Evolutionary conservation across 2,797 vertebrate species (phyloP).

Genomic region (Cirrhinus mrigala): DNA sequence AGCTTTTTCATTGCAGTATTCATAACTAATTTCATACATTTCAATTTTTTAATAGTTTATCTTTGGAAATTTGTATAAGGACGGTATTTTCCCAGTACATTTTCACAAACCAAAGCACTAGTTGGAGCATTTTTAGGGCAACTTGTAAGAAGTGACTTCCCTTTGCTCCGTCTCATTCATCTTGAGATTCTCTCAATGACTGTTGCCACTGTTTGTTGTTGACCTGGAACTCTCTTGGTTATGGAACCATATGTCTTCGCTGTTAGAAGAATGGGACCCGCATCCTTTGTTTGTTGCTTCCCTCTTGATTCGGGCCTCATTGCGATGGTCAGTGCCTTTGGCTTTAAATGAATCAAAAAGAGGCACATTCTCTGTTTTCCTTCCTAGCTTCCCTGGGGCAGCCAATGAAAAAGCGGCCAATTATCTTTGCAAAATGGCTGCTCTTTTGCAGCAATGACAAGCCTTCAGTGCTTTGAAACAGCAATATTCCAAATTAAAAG

Average conservation of each 20-base stretch:
- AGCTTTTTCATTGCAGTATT: background rate
- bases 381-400: slow-evolving; percentile 55
- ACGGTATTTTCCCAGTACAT: background rate
- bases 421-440: slow-evolving; percentile 75
- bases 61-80: background rate
- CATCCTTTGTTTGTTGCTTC: slow-evolving; percentile 29
- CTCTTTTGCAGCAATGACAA: slow-evolving; percentile 64
- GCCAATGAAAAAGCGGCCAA: slow-evolving; percentile 70
- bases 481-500: slow-evolving; percentile 64
- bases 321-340: slow-evolving; percentile 57
- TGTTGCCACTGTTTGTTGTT: background rate
- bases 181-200: background rate
- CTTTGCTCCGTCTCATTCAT: background rate
- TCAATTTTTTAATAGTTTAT: background rate
- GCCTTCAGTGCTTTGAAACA: slow-evolving; percentile 65
- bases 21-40: background rate
- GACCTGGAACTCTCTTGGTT: slow-evolving; percentile 39
- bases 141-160: background rate
- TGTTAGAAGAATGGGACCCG: slow-evolving; percentile 25
- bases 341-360: slow-evolving; percentile 62
- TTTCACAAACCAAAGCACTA: background rate
- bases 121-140: background rate
- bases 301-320: slow-evolving; percentile 49
- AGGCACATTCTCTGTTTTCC: slow-evolving; percentile 29
- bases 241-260: slow-evolving; percentile 34